Evolutionary conservation across 2,888 invertebrate species (phyloP).

Genomic region (Sinohyriopsis cumingii): DNA sequence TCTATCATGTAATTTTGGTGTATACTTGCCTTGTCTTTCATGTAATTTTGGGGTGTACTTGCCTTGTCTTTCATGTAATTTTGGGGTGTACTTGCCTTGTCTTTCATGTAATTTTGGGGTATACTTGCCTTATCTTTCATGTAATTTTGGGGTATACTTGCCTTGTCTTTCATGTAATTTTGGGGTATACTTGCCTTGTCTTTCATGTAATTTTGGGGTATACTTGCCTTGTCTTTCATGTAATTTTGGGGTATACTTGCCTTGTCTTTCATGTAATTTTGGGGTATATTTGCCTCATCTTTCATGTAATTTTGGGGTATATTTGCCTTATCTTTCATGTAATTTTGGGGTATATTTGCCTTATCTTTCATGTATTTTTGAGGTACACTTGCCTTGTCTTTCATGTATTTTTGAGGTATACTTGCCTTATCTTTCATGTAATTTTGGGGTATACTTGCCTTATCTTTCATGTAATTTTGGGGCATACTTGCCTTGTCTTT

Average conservation of each 20-base stretch:
- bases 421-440: background rate
- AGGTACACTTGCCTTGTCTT: conserved; percentile 77
- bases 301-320: background rate
- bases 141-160: no score
- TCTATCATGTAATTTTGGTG: conserved; percentile 78
- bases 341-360: no score
- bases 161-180: background rate
- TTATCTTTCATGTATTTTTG: background rate
- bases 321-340: conserved; percentile 79
- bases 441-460: conserved; percentile 66
- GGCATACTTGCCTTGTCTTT: background rate
- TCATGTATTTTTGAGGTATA: background rate
- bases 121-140: conserved; percentile 79
- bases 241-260: conserved; percentile 31
- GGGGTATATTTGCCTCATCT: no score
- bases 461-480: conserved; percentile 78
- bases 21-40: background rate
- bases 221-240: background rate
- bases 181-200: conserved; percentile 77
- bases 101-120: background rate
- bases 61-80: conserved; percentile 79
- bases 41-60: conserved; percentile 1
- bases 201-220: no score
- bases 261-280: conserved; percentile 79
- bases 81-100: no score